Conservation (phyloP, 2,797 vertebrate species). For the Phalanger gymnotis region DNA sequence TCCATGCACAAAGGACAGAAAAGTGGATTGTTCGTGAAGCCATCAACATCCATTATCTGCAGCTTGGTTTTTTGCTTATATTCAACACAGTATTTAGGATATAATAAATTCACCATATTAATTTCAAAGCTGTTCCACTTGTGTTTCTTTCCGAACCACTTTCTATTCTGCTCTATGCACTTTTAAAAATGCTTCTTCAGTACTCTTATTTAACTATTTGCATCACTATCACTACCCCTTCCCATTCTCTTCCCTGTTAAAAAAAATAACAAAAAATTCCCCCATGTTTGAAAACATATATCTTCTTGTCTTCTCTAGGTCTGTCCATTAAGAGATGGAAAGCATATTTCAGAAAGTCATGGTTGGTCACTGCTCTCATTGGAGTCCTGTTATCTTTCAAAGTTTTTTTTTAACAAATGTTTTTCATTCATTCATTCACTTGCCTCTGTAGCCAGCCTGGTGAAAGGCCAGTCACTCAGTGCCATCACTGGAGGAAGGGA, state of each 20-base stretch:
- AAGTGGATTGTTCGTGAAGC: neutral
- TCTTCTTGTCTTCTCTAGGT: neutral
- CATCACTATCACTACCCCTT: neutral
- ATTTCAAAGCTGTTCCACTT: too few species aligned
- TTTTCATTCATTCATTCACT: too few species aligned
- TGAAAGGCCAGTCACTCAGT: neutral
- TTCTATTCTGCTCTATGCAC: neutral
- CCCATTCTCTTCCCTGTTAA: neutral
- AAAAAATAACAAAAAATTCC: neutral
- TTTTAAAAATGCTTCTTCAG: neutral
- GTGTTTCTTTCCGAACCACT: neutral
- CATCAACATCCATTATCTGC: neutral
- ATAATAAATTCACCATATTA: neutral
- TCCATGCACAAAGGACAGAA: neutral
- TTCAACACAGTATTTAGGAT: neutral
- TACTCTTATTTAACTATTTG: neutral
- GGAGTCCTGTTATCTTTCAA: neutral
- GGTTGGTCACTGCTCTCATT: neutral
- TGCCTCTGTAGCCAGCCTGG: neutral
- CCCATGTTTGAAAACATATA: neutral
- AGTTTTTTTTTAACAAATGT: neutral
- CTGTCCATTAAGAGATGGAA: neutral
- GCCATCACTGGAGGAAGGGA: neutral
- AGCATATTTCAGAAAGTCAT: neutral
- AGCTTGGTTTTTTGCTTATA: neutral